A percentile compares a stretch with the other conserved stretches of the same genome.
These are phyloP conservation scores for Stichodactyla mertensii DNA, from an alignment of 64 coral and sea anemone genomes.

Conservation along the genomic window DNA sequence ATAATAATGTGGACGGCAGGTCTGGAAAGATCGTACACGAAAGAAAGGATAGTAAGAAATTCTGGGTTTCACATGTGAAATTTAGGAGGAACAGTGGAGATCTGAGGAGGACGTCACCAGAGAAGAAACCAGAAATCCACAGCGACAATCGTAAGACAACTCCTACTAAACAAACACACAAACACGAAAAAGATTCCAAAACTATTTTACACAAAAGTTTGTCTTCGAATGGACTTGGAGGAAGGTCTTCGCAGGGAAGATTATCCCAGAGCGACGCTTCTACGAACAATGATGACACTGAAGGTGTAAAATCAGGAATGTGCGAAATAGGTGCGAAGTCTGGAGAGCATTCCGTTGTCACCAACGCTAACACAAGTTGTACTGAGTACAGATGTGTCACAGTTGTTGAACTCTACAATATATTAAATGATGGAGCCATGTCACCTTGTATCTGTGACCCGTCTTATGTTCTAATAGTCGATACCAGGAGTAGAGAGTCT, in stretches of 20 bases:
- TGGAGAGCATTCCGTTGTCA: conserved; percentile 40
- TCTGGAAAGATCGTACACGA: neutral
- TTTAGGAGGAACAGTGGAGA: conserved; percentile 6
- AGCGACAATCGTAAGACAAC: neutral
- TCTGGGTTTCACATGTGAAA: conserved; percentile 68
- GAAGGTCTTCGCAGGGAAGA: neutral
- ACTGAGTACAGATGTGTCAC: neutral
- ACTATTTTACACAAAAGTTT: neutral
- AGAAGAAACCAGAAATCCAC: neutral
- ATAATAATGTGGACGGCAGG: neutral
- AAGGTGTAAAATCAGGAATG: neutral
- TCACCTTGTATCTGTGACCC: conserved; percentile 78
- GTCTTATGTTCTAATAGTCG: conserved; percentile 79
- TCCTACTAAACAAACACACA: neutral
- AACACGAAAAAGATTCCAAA: neutral
- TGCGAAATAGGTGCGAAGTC: neutral
- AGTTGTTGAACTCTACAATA: conserved; percentile 84
- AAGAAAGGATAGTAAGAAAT: conserved; percentile 77
- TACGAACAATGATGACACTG: neutral
- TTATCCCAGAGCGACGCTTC: neutral
- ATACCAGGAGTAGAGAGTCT: conserved; percentile 46
- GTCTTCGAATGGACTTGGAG: neutral
- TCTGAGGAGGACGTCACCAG: neutral
- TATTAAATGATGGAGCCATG: conserved; percentile 79
- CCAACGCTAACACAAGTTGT: neutral